Base-by-base conservation (phyloP, 64 coral and sea anemone species). In the Orbicella faveolata region DNA sequence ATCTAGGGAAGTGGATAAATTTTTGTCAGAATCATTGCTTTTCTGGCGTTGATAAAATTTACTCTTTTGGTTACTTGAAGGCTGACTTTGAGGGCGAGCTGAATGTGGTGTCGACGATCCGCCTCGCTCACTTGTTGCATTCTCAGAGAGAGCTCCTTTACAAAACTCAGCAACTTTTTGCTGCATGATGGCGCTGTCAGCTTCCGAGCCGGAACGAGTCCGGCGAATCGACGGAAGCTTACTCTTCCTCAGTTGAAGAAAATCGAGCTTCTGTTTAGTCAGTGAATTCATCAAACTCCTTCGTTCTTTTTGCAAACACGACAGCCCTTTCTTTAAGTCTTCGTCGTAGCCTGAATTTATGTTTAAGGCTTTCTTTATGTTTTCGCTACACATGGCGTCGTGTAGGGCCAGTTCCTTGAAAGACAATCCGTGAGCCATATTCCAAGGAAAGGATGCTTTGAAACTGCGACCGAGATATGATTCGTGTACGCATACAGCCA, bases 121-220 rank as follows among this genome's bases (percentile, higher is more conserved):
- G 74, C 16, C 19, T 16, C 74, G 74, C 74, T 41, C 34, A 17
- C 17, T 14, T 76, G 36, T 37, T 13, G 34, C 2, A 41, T 76
- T 41, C 12, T 19, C 16, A 37, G 74, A 76, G 34, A 17, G 36
- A 36, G 20, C 67, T 5, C 18, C 74, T 16, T 19, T 10, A 16
- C 74, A 76, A 36, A 76, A 76, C 34, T 76, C 74, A 25, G 36
- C 74, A 37, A 76, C 36, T 76, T 48, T 76, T 76, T 17, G 36
- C 35, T 76, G 36, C 34, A 70, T 70, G 3, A 26, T 26, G 21
- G 74, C 74, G 14, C 36, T 76, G 4, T 76, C 74, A 37, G 2
- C 6, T 19, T 34, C 26, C 2, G 26, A 16, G 4, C 0, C 13
- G 11, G 74, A 76, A 18, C 0, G 13, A 16, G 12, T 20, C 6